Evolutionary conservation across 2,888 invertebrate species (phyloP), one percentile per base, ranked within the genome.

Genomic region (Carterocephalus palaemon): DNA sequence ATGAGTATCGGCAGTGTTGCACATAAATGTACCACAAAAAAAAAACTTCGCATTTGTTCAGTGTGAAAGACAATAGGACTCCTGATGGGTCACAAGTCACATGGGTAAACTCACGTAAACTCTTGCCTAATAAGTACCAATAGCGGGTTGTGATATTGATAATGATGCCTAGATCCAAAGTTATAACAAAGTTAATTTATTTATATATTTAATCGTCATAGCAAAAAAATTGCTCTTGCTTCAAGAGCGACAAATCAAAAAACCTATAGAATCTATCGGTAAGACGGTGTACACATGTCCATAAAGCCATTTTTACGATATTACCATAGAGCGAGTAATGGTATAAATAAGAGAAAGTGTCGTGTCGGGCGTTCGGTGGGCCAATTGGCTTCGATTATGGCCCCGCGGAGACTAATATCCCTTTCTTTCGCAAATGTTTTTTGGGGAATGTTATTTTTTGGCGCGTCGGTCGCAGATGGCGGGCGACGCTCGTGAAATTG

Each of bases 371-470:
- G 69, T 70, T 73, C 71, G 73, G 77, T 72, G 74, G 69, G 73
- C 70, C 86, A 74, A 88, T 87, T 85, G 86, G 79, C 76, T 81
- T 85, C 82, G 85, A 87, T 85, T 81, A 88, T 83, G 62, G 84
- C 71, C 60, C 88, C 87, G 64, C 69, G 72, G 88, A 86, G 88
- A 87, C 79, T 84, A 85, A 87, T 88, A 88, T 81, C 75, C 81
- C 67, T 79, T 81, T 81, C 81, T 80, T 82, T 80, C 63, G 71
- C 69, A 75, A 82, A 81, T 81, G 83, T 80, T 80, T 75, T 70
- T 80, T 72, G 71, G 78, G 73, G 72, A 72, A 76, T 78, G 79
- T 81, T 78, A 82, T 84, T 83, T 85, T 85, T 82, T 75, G 74
- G 75, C 70, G 73, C 78, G 79, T 79, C 76, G 79, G 82, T 72